Percentiles rank a stretch among this genome's conserved stretches.
Conservation (phyloP, 2,797 vertebrate species). For the Chloroceryle amazona region DNA sequence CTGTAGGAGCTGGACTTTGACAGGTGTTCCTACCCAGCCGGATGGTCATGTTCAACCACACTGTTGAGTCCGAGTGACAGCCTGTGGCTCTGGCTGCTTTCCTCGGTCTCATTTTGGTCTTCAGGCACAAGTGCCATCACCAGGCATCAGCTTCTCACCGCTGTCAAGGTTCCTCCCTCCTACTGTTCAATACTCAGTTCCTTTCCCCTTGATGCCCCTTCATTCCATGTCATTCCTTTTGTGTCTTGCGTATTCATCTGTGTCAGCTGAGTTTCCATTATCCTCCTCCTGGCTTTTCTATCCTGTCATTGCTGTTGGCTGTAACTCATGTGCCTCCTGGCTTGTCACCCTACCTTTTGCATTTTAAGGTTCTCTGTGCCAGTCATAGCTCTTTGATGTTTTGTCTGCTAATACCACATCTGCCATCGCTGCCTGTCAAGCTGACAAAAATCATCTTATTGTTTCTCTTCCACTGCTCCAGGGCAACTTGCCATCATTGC, state of each 20-base stretch:
- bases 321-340: neutral
- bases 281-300: neutral
- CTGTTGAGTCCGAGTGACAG: no score
- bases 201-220: accelerated
- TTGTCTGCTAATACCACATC: neutral
- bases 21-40: accelerated
- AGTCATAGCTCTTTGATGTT: neutral
- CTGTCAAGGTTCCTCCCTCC: neutral
- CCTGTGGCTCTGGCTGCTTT: neutral
- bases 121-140: neutral
- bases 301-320: neutral
- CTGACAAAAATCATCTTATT: neutral
- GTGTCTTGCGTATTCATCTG: neutral
- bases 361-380: neutral
- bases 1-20: neutral
- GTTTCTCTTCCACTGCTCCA: neutral
- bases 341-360: accelerated
- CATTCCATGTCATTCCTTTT: neutral
- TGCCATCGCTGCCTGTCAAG: neutral
- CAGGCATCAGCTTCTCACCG: no score
- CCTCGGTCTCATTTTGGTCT: accelerated
- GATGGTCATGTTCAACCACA: accelerated
- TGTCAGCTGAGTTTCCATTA: neutral
- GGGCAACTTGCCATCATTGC: neutral
- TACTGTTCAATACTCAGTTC: neutral